A percentile compares a stretch with the other conserved stretches of the same genome.
phyloP scores from a whole-genome alignment of 2,113 vertebrate species.

The Acrocephalus arundinaceus region DNA sequence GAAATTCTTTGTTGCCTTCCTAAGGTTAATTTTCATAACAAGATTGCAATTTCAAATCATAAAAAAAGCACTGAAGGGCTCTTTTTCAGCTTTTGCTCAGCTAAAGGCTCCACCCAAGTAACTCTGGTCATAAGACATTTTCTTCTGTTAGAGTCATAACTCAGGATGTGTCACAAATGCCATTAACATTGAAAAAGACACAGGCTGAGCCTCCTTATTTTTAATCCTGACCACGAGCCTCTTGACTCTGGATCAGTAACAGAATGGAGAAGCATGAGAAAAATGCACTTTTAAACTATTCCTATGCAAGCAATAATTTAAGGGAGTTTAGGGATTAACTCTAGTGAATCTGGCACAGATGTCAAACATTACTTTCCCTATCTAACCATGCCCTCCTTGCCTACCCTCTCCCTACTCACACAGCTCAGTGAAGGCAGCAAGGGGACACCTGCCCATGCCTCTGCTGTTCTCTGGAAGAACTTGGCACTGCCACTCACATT shows the following conservation, averaged over 20 bases:
- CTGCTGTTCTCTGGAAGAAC: background rate
- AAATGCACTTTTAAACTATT: slow-evolving; percentile 13
- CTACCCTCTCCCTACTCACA: background rate
- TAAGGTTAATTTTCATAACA: slow-evolving; percentile 16
- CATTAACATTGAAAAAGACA: background rate
- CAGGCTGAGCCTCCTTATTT: background rate
- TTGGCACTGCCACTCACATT: background rate
- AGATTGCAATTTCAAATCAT: slow-evolving; percentile 17
- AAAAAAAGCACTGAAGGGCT: background rate
- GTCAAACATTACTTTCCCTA: background rate
- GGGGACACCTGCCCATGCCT: background rate
- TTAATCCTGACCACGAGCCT: slow-evolving; percentile 35
- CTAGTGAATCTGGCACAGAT: background rate
- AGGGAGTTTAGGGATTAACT: background rate
- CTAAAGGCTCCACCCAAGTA: slow-evolving; percentile 37
- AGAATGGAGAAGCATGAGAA: slow-evolving; percentile 23
- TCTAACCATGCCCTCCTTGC: background rate
- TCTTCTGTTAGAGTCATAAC: slow-evolving; percentile 43
- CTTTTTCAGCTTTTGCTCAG: slow-evolving; percentile 39
- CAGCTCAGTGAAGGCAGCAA: background rate
- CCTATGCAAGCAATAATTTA: slow-evolving; percentile 20
- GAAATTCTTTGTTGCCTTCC: slow-evolving; percentile 5
- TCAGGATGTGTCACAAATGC: slow-evolving; percentile 53
- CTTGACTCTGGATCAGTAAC: background rate
- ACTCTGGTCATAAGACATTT: slow-evolving; percentile 45